Evolutionary conservation across 2,888 invertebrate species (phyloP).

Genomic region (Gnatocerus cornutus): DNA sequence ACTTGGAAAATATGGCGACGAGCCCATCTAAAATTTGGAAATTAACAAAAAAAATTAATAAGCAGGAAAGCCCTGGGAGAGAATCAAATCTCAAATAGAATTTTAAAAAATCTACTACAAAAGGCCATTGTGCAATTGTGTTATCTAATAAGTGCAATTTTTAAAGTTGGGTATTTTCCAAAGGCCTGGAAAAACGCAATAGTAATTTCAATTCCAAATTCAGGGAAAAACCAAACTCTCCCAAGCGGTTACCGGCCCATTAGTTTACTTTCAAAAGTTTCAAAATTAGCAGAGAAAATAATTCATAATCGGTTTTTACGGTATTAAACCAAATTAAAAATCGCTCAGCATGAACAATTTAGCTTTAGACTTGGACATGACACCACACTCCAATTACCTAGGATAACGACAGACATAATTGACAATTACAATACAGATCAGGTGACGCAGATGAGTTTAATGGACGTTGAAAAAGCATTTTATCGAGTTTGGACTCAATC

Average conservation of each 20-base stretch:
- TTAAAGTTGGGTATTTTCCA: slow-evolving; percentile 43
- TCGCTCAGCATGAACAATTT: slow-evolving; percentile 30
- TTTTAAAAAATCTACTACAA: slow-evolving; percentile 39
- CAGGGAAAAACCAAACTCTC: slow-evolving; percentile 36
- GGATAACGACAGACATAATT: slow-evolving; percentile 30
- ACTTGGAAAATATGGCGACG: neutral
- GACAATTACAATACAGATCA: slow-evolving; percentile 31
- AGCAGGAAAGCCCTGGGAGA: slow-evolving; percentile 36
- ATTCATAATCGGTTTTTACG: slow-evolving; percentile 29
- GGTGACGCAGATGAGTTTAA: slow-evolving; percentile 8
- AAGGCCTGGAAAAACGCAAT: slow-evolving; percentile 40
- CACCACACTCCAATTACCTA: slow-evolving; percentile 32
- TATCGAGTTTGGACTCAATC: slow-evolving; percentile 37
- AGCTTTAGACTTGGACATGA: slow-evolving; percentile 44
- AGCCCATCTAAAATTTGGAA: neutral
- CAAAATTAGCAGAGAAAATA: slow-evolving; percentile 56
- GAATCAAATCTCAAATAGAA: slow-evolving; percentile 24
- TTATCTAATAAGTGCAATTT: slow-evolving; percentile 44
- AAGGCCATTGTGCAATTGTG: slow-evolving; percentile 37
- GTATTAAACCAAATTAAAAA: slow-evolving; percentile 9
- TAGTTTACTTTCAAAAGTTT: slow-evolving; percentile 45
- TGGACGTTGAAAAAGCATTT: slow-evolving; percentile 42
- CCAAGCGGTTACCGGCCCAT: slow-evolving; percentile 55
- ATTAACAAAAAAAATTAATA: neutral
- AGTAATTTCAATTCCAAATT: slow-evolving; percentile 49